A percentile compares a stretch with the other conserved stretches of the same genome.
phyloP scores from a whole-genome alignment of 2,888 invertebrate species.

The Sminthurides aquaticus region DNA sequence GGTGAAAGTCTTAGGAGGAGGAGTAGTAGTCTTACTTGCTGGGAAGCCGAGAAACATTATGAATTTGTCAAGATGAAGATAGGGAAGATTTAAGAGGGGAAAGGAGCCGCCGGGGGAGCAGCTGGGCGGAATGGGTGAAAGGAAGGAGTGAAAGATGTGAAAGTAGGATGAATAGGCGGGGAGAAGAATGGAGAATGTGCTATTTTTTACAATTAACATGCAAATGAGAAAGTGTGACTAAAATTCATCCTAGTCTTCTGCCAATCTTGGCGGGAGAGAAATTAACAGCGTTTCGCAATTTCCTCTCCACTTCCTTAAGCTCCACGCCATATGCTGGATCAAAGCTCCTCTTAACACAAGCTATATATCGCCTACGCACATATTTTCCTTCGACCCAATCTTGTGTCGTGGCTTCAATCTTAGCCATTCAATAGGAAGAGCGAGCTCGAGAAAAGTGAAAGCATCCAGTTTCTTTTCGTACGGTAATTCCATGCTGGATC shows the following conservation, averaged over 20 bases:
- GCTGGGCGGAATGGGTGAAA: background rate
- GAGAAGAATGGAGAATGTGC: background rate
- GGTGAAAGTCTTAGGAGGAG: too few relatives aligned
- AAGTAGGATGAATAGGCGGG: too few relatives aligned
- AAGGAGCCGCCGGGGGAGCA: background rate
- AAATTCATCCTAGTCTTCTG: background rate
- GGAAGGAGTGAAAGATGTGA: too few relatives aligned
- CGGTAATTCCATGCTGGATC: too few relatives aligned
- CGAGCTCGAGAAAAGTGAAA: too few relatives aligned
- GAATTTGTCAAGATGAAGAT: background rate
- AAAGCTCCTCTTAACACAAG: too few relatives aligned
- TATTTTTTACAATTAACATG: background rate
- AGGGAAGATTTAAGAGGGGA: background rate
- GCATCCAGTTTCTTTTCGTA: too few relatives aligned
- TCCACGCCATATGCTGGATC: background rate
- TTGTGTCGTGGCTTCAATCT: too few relatives aligned
- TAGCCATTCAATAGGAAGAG: too few relatives aligned
- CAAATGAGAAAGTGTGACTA: background rate
- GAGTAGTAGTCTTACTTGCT: too few relatives aligned
- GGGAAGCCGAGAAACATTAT: background rate
- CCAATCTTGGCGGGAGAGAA: background rate
- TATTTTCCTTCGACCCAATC: too few relatives aligned
- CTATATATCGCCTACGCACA: too few relatives aligned
- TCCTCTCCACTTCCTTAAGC: background rate
- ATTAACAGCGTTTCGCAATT: background rate